These are phyloP conservation scores for Anolis carolinensis DNA, from an alignment of 2,113 vertebrate genomes.

Conservation along the genomic window DNA sequence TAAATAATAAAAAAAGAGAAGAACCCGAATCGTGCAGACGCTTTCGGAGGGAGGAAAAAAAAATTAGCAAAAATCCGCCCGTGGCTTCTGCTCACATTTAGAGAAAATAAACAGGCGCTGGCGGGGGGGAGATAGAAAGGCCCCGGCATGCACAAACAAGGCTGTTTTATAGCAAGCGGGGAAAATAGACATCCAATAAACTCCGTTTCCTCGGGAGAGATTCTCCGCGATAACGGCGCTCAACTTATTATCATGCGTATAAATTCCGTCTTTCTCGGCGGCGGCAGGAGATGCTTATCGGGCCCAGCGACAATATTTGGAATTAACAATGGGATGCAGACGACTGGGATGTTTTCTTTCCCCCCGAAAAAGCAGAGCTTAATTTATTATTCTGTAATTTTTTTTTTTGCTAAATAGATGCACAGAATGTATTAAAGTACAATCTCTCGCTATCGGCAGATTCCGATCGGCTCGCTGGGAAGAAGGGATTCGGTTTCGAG, in stretches of 20 bases:
- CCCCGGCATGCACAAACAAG: conserved; percentile 10
- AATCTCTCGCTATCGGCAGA: too few relatives aligned
- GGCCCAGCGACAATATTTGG: conserved; percentile 45
- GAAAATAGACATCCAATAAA: conserved; percentile 34
- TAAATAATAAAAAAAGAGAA: conserved; percentile 72
- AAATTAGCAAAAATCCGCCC: conserved; percentile 81
- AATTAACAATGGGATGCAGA: conserved; percentile 52
- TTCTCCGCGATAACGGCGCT: conserved; percentile 59
- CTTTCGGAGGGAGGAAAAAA: too few relatives aligned
- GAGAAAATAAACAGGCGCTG: conserved; percentile 65
- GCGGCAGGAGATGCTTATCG: conserved; percentile 60
- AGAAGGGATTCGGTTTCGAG: too few relatives aligned
- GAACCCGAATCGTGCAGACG: too few relatives aligned
- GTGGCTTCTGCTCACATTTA: conserved; percentile 66
- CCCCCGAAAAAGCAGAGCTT: not conserved
- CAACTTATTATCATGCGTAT: conserved; percentile 12
- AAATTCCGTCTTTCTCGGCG: not conserved
- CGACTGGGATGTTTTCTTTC: not conserved
- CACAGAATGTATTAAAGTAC: too few relatives aligned
- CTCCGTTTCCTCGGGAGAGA: conserved; percentile 68
- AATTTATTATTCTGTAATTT: rapidly evolving
- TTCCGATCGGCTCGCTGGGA: too few relatives aligned
- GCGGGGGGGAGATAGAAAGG: conserved; percentile 41
- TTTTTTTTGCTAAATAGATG: not conserved
- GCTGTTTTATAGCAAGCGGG: conserved; percentile 38